Percentiles rank a stretch among this genome's conserved stretches.
Evolutionary conservation across 2,113 vertebrate species (phyloP).

Genomic region (Verasper variegatus): DNA sequence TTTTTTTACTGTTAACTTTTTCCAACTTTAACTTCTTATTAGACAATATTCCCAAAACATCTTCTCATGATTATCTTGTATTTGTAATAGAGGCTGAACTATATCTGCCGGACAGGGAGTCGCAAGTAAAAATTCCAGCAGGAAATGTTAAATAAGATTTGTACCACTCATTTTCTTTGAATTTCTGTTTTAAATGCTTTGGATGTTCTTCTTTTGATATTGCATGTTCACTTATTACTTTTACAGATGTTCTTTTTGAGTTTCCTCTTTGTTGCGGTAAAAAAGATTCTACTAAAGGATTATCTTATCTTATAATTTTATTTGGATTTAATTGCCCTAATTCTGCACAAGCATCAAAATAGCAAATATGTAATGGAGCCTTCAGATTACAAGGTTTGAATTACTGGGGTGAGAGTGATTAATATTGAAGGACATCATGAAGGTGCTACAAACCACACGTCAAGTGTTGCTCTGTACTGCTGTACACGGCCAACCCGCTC

Average conservation of each 20-base stretch:
- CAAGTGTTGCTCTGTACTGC: conserved; percentile 30
- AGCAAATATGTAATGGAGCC: conserved; percentile 9
- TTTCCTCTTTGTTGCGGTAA: no score
- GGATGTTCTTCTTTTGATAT: no score
- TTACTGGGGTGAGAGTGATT: conserved; percentile 31
- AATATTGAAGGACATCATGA: conserved; percentile 30
- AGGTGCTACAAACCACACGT: conserved; percentile 48
- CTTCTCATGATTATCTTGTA: no score
- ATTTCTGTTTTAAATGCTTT: no score
- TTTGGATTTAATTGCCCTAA: neutral
- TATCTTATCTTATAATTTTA: no score
- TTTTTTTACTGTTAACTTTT: neutral
- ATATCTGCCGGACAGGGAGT: no score
- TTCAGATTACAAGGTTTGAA: conserved; percentile 32
- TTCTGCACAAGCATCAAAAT: conserved; percentile 1
- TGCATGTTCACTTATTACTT: no score
- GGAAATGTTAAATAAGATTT: neutral
- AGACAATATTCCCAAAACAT: no score
- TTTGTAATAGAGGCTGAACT: neutral
- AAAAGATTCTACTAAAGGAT: no score
- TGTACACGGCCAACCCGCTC: conserved; percentile 28
- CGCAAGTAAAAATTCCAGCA: neutral
- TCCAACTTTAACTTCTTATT: neutral
- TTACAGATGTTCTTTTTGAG: no score
- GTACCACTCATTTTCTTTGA: neutral